Evolutionary conservation across 1,140 invertebrate genomes (phyloP).

Genomic region (Nymphalis io): DNA sequence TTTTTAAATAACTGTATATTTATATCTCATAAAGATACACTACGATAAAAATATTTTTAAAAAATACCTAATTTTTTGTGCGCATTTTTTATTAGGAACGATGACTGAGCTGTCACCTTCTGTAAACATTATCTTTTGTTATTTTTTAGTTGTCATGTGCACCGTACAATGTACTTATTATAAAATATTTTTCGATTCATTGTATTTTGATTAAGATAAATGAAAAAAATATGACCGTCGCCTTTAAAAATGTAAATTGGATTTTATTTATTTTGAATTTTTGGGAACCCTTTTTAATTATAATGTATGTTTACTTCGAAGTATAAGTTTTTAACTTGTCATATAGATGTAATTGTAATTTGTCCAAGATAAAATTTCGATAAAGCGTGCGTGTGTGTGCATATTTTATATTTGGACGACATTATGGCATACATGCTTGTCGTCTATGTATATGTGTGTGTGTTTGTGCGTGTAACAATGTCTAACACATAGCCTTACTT

Average conservation of each 20-base stretch:
- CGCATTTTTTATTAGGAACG: constrained; percentile 21
- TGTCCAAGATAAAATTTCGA: no score
- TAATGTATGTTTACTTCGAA: not conserved
- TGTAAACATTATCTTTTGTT: constrained; percentile 22
- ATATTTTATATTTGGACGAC: no score
- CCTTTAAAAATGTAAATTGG: not conserved
- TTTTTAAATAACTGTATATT: no score
- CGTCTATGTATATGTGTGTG: no score
- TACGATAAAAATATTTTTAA: not conserved
- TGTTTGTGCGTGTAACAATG: no score
- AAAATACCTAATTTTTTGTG: constrained; percentile 17
- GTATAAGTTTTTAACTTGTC: no score
- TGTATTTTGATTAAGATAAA: constrained; percentile 29
- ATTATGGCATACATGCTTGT: no score
- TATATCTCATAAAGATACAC: no score
- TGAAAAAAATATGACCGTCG: constrained; percentile 17
- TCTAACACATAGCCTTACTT: no score
- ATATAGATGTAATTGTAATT: no score
- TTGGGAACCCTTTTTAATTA: not conserved
- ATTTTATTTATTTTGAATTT: not conserved
- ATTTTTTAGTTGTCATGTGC: constrained; percentile 24
- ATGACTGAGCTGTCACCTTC: constrained; percentile 28
- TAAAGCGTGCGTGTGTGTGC: no score
- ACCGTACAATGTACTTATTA: constrained; percentile 20
- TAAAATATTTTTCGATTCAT: constrained; percentile 18